Base-by-base conservation (phyloP, 2,113 vertebrate genomes). In the Cranoglanis bouderius region DNA sequence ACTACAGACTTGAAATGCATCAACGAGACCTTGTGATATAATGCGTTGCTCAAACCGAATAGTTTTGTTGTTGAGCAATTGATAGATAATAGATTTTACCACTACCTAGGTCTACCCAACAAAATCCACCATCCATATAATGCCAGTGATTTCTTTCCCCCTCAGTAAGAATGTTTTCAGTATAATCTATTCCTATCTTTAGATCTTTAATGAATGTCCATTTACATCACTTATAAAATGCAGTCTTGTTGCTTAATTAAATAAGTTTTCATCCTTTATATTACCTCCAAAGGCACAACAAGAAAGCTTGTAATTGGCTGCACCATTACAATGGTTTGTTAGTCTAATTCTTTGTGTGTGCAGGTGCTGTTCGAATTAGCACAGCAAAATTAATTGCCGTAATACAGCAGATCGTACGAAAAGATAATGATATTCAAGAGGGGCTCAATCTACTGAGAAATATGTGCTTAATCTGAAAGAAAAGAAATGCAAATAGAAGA, bases 301-400 rank as follows among this genome's bases (percentile, higher is more conserved):
- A 18, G 6, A 88, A 87, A 83, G 40, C 72, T 0, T 0, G 87
- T 94, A 95, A 94, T 94, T 92, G 93, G 90, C 90, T 89, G 81
- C 8, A 87, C 88, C 91, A 92, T 92, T 92, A 91, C 88, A 91
- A 92, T 92, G 91, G 92, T 94, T 94, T 93, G 89, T 91, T 85
- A 87, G 63, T 92, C 86, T 94, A 93, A 95, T 89, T 92, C 87
- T 85, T 93, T 72, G 78, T 78, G 46, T 86, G 67, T 88, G 89
- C 91, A 93, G 92, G 92, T 94, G 91, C 90, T 91, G 91, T 90
- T 85, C 14, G 3, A 92, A 91, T 90, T 91, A 91, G 81, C 81
- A 65, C 83, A 87, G 84, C 57, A 2, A 84, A 91, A 86, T 91
- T 84, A 89, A 91, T 91, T 89, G 70, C 77, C 5, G 24, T 80